A percentile compares a stretch with the other conserved stretches of the same genome.
Evolutionary conservation across 1,140 invertebrate species (phyloP).

Genomic region (Drosophila bocqueti): DNA sequence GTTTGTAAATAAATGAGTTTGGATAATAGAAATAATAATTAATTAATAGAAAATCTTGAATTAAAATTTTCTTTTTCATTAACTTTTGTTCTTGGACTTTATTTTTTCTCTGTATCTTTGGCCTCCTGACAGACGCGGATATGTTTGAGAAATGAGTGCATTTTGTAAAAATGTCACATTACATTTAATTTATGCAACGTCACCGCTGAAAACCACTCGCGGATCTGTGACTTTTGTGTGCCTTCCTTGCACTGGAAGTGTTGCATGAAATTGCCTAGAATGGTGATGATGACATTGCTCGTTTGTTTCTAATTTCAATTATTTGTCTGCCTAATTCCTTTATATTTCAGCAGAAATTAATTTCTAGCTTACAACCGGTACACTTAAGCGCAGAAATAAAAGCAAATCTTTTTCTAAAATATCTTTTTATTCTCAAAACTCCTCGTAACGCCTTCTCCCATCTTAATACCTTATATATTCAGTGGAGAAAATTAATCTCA

Average conservation of each 20-base stretch:
- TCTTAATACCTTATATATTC: not conserved
- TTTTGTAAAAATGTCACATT: slow-evolving; percentile 85
- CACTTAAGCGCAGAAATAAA: too few relatives aligned
- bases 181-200: slow-evolving; percentile 83
- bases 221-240: slow-evolving; percentile 28
- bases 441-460: too few relatives aligned
- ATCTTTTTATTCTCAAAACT: not conserved
- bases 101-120: slow-evolving; percentile 14
- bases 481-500: slow-evolving; percentile 14
- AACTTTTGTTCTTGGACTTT: fast-evolving
- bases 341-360: not conserved
- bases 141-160: slow-evolving; percentile 83
- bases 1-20: not conserved
- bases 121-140: slow-evolving; percentile 54
- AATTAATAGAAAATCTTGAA: not conserved
- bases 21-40: not conserved
- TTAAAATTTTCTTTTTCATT: too few relatives aligned
- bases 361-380: not conserved
- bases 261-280: slow-evolving; percentile 75
- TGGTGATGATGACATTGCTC: slow-evolving; percentile 24
- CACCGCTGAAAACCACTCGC: slow-evolving; percentile 49
- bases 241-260: slow-evolving; percentile 54
- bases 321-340: not conserved
- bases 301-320: slow-evolving; percentile 15
- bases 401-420: too few relatives aligned